Evolutionary conservation across 1,140 invertebrate genomes (phyloP), one percentile per base, ranked within the genome.

Genomic region (Pachyrhynchus sulphureomaculatus): DNA sequence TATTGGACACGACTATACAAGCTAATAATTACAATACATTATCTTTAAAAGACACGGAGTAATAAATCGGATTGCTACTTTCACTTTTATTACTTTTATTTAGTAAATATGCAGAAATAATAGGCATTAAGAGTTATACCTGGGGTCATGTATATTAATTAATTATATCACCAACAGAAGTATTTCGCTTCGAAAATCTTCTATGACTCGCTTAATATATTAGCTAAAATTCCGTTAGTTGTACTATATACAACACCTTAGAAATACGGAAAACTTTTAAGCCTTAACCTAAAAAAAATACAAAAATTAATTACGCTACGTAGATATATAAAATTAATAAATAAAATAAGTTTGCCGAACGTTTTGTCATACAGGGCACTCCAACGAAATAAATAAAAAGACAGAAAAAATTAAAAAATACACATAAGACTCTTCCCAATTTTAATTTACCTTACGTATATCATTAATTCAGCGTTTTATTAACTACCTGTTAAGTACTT

Each of bases 401-500:
- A 53, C 3, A 18, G 6, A 21, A 37, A 60, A 60, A 59, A 48
- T 24, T 6, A 49, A 5, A 37, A 47, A 58, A 41, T 52, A 21
- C 47, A 60, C 37, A 60, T 51, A 42, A 51, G 34, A 39, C 12
- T 36, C 32, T 42, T 49, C 52, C 37, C 34, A 58, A 29, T 39
- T 49, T 49, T 32, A 10, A 36, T 29, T 42, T 56, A 56, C 41
- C 53, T 47, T 58, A 58, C 55, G 55, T 58, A 58, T 48, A 58
- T 58, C 39, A 37, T 36, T 51, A 26, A 41, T 56, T 56, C 53
- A 45, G 53, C 53, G 53, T 45, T 56, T 53, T 26, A 39, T 56
- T 24, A 56, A 48, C 55, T 58, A 58, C 55, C 53, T 58, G 10
- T 58, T 58, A 58, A 58, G 55, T 58, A 58, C 55, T 58, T 58